phyloP scores from a whole-genome alignment of 2,797 vertebrate species.

The Champsocephalus esox region DNA sequence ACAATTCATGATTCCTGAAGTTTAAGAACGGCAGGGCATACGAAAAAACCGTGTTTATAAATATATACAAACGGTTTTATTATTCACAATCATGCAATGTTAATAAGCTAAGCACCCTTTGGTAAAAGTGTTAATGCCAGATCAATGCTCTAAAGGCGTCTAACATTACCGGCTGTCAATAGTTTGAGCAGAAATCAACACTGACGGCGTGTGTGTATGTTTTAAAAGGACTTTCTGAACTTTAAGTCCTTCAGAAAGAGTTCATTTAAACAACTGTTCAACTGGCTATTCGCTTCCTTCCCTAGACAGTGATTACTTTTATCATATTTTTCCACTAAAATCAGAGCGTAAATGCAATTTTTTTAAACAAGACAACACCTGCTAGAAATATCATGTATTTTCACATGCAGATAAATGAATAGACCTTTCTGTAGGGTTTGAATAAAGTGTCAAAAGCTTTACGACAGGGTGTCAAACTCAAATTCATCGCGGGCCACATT shows the following conservation, averaged over 20 bases:
- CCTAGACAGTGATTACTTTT: neutral
- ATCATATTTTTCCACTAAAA: no score
- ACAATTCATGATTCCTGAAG: constrained; percentile 36
- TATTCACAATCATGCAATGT: constrained; percentile 19
- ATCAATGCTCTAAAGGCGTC: constrained; percentile 73
- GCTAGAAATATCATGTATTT: no score
- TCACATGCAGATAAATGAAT: no score
- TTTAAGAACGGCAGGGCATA: constrained; percentile 13
- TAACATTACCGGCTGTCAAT: constrained; percentile 76
- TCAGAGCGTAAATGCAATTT: no score
- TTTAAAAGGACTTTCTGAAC: neutral
- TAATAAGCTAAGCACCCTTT: constrained; percentile 44
- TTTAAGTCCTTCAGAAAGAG: neutral
- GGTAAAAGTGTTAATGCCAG: constrained; percentile 67
- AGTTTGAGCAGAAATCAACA: constrained; percentile 69
- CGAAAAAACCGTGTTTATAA: neutral
- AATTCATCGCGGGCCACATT: no score
- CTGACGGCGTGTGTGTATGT: constrained; percentile 27
- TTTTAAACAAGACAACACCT: no score
- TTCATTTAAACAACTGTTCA: neutral
- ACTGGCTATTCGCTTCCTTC: neutral
- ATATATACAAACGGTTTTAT: neutral
- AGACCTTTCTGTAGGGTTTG: no score
- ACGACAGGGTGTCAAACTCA: no score
- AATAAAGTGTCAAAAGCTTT: no score